Evolutionary conservation across 2,113 vertebrate species (phyloP).

Genomic region (Salminus brasiliensis): DNA sequence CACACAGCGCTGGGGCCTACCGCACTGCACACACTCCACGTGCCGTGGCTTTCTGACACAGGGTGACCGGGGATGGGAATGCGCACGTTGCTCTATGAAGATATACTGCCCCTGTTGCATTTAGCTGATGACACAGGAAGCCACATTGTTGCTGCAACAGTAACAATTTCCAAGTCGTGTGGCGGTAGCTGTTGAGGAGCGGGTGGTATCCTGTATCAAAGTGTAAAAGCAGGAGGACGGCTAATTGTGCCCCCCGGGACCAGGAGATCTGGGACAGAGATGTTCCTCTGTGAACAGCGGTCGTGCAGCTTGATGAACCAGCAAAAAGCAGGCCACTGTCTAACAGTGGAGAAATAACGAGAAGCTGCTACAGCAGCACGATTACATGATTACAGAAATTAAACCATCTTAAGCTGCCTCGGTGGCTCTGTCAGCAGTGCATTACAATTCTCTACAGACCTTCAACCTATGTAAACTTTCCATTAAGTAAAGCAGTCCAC

Average conservation of each 20-base stretch:
- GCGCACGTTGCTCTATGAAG: neutral
- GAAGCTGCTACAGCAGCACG: constrained; percentile 14
- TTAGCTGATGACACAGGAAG: constrained; percentile 35
- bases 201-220: constrained; percentile 40
- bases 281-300: constrained; percentile 5
- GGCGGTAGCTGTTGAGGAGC: constrained; percentile 9
- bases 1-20: constrained; percentile 21
- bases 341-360: constrained; percentile 27
- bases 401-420: neutral
- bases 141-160: constrained; percentile 31
- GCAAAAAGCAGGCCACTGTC: constrained; percentile 27
- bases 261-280: constrained; percentile 33
- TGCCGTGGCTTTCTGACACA: constrained; percentile 7
- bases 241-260: constrained; percentile 51
- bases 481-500: neutral
- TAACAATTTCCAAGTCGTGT: constrained; percentile 32
- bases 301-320: constrained; percentile 34
- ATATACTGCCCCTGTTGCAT: constrained; percentile 24
- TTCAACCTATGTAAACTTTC: neutral
- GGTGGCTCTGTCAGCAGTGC: neutral
- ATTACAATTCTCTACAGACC: constrained; percentile 2
- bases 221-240: constrained; percentile 32
- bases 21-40: neutral
- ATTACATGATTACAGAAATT: constrained; percentile 12
- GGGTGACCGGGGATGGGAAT: neutral